These are phyloP conservation scores for Hybognathus amarus DNA, from an alignment of 2,797 vertebrate species.

Conservation along the genomic window DNA sequence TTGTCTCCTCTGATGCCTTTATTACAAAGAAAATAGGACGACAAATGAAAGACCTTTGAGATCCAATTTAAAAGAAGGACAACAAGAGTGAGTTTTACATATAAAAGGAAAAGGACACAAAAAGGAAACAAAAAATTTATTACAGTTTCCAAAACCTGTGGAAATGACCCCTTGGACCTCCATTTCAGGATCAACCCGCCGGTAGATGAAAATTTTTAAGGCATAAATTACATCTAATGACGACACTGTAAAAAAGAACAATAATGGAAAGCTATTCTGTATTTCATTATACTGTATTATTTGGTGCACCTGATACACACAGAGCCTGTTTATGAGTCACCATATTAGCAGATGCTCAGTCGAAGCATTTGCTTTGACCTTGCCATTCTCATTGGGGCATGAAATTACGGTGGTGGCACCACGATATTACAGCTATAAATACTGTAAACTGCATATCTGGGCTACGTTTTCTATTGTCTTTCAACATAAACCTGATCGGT, in stretches of 20 bases:
- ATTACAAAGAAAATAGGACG: slow-evolving; percentile 69
- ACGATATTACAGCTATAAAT: slow-evolving; percentile 99
- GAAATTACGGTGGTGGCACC: slow-evolving; percentile 99
- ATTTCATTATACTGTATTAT: slow-evolving; percentile 99
- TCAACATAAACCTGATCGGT: slow-evolving; percentile 99
- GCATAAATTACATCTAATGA: slow-evolving; percentile 99
- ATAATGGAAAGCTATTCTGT: slow-evolving; percentile 99
- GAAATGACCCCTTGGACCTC: slow-evolving; percentile 94
- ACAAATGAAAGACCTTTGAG: slow-evolving; percentile 76
- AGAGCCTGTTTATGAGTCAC: slow-evolving; percentile 99
- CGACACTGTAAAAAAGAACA: slow-evolving; percentile 99
- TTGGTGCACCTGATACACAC: slow-evolving; percentile 99
- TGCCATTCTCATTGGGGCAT: slow-evolving; percentile 99
- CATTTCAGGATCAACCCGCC: slow-evolving; percentile 94
- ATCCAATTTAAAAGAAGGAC: slow-evolving; percentile 73
- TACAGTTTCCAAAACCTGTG: slow-evolving; percentile 88
- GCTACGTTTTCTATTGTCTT: slow-evolving; percentile 99
- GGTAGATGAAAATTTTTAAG: slow-evolving; percentile 94
- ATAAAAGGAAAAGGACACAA: slow-evolving; percentile 78
- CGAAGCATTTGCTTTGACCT: slow-evolving; percentile 99
- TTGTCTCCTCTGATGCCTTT: slow-evolving; percentile 75
- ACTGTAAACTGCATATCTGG: slow-evolving; percentile 99
- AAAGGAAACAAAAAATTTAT: slow-evolving; percentile 76
- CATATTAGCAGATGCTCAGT: slow-evolving; percentile 99
- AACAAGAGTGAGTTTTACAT: slow-evolving; percentile 79